Base-by-base conservation (phyloP, 2,797 vertebrate species). In the Coracias cyanogaster region DNA sequence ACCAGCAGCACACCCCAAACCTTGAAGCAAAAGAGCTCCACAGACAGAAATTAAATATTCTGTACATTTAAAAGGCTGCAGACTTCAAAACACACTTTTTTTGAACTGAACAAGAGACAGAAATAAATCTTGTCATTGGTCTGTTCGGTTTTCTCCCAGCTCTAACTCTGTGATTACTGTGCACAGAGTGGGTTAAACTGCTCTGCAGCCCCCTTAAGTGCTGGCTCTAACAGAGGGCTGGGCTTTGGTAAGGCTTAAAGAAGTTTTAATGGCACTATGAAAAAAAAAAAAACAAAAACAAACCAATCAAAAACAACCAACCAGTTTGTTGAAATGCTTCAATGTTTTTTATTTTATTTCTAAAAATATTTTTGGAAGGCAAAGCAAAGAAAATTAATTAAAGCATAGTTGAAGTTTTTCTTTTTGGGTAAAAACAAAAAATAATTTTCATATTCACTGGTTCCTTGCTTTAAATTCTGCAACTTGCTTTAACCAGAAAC, bases 401-500 rank as follows among this genome's bases (percentile, higher is more conserved):
- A 62, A 72, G 28, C 78, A 62, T 83, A 80, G 62, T 1, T 77
- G 64, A 66, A 88, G 51, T n/a, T 91, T 93, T 96, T 70, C 57
- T 92, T 86, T 80, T 54, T 69, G 83, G 31, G 52, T 89, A 96
- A 97, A 87, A 80, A 93, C 57, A 71, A 90, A 77, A 79, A 76
- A 45, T 69, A 76, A 88, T 86, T 94, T 93, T 94, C 77, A 83
- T 91, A 94, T 94, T 79, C 51, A 90, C 25, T 9, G 16, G 71
- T 82, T 95, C 55, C 89, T 94, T 76, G 65, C 71, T 89, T 92
- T 81, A 90, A 82, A 86, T 94, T 91, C 65, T 46, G 19, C 88
- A 70, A 84, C 83, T 81, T 83, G 86, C 49, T 94, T 91, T 95
- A 95, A 97, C 65, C 43, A 94, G 94, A 96, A 96, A 91, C 61